Conservation (phyloP, 92 coral and sea anemone genomes). For the Phymanthus crucifer region DNA sequence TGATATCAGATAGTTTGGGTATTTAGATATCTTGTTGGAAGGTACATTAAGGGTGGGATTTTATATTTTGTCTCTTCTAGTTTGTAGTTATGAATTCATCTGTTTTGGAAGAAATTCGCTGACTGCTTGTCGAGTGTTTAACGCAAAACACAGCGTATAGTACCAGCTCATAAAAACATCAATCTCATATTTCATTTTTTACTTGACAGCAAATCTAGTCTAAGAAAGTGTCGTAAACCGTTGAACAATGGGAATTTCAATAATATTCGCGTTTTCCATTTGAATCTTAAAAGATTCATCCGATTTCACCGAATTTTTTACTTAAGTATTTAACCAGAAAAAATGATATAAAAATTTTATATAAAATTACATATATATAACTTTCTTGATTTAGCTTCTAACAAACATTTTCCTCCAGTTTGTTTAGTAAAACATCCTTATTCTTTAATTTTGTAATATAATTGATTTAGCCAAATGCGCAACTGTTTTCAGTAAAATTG, state of each 20-base stretch:
- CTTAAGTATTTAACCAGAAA: too few relatives aligned
- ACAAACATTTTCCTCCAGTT: too few relatives aligned
- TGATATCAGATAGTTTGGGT: conserved; percentile 21
- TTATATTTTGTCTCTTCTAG: neutral
- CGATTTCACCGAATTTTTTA: too few relatives aligned
- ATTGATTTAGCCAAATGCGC: neutral
- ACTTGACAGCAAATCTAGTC: neutral
- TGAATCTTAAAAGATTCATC: too few relatives aligned
- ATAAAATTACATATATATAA: too few relatives aligned
- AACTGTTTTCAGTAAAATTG: neutral
- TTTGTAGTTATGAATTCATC: too few relatives aligned
- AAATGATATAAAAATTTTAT: too few relatives aligned
- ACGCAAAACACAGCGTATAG: neutral
- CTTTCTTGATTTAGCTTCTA: too few relatives aligned
- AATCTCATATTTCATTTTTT: neutral
- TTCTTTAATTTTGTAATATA: too few relatives aligned
- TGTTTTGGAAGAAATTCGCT: neutral
- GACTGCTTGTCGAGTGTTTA: neutral
- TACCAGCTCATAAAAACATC: neutral
- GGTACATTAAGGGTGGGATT: neutral
- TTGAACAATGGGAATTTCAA: neutral
- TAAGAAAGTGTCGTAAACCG: neutral
- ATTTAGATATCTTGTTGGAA: conserved; percentile 11
- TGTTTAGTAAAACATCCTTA: too few relatives aligned
- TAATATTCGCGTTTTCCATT: neutral